A percentile compares a stretch with the other conserved stretches of the same genome.
Conservation (phyloP, 2,888 invertebrate genomes). For the Papilio gigon region DNA sequence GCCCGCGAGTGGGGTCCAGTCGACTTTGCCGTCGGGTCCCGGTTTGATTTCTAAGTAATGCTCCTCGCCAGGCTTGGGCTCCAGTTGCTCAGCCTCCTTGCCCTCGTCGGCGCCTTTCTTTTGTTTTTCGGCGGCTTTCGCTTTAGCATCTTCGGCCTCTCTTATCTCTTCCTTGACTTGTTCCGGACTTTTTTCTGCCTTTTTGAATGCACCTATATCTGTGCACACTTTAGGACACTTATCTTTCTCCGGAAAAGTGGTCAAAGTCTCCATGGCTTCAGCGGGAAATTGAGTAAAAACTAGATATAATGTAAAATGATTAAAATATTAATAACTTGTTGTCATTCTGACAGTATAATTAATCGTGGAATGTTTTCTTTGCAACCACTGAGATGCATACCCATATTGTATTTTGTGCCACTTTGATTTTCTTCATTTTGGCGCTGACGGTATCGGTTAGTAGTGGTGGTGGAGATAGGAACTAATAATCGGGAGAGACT, state of each 20-base stretch:
- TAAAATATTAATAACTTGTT: neutral
- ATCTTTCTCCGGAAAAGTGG: slow-evolving; percentile 63
- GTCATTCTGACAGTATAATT: slow-evolving; percentile 8
- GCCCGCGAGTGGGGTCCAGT: slow-evolving; percentile 86
- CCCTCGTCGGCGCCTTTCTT: slow-evolving; percentile 35
- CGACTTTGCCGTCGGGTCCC: slow-evolving; percentile 87
- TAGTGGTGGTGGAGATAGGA: too few species aligned
- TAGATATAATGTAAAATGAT: slow-evolving; percentile 9
- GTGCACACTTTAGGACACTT: slow-evolving; percentile 66
- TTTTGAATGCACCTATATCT: slow-evolving; percentile 69
- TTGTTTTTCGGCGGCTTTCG: slow-evolving; percentile 48
- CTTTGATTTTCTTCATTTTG: too few species aligned
- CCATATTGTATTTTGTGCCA: too few species aligned
- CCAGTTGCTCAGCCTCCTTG: slow-evolving; percentile 44
- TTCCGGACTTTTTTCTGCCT: slow-evolving; percentile 58
- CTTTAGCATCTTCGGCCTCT: slow-evolving; percentile 45
- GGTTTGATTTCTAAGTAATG: slow-evolving; percentile 74
- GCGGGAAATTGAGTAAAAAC: slow-evolving; percentile 8
- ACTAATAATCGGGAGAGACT: too few species aligned
- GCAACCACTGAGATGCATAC: too few species aligned
- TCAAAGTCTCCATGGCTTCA: slow-evolving; percentile 45
- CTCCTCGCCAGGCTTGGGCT: slow-evolving; percentile 51
- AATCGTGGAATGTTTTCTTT: neutral
- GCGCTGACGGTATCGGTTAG: too few species aligned
- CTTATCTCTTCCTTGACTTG: slow-evolving; percentile 49